These are phyloP conservation scores for Gymnoscelis rufifasciata DNA, from an alignment of 2,888 invertebrate species.

Conservation along the genomic window DNA sequence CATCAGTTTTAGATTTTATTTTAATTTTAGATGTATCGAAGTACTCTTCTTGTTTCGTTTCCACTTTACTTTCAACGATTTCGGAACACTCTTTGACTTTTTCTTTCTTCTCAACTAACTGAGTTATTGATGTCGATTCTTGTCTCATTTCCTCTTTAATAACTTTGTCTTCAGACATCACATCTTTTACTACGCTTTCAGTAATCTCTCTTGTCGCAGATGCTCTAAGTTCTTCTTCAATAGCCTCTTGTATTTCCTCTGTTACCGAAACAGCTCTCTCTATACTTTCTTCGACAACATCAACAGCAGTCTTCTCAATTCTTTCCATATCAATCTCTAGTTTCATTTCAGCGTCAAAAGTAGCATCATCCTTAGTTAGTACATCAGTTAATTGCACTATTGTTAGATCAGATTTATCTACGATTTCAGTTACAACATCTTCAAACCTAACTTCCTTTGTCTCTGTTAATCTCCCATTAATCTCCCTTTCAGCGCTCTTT, in stretches of 20 bases:
- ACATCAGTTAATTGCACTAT: slow-evolving; percentile 23
- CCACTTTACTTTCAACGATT: not conserved
- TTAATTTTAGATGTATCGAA: slow-evolving; percentile 4
- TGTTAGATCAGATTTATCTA: slow-evolving; percentile 16
- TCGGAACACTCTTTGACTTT: not conserved
- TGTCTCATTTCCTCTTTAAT: not conserved
- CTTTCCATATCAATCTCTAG: slow-evolving; percentile 46
- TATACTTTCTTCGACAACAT: slow-evolving; percentile 58
- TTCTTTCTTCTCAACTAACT: not conserved
- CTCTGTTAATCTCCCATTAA: slow-evolving; percentile 1
- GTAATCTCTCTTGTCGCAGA: slow-evolving; percentile 17
- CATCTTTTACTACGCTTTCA: not conserved
- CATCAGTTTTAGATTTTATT: slow-evolving; percentile 9
- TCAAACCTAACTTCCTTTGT: not conserved
- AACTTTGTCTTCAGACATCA: not conserved
- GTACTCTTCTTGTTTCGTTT: not conserved
- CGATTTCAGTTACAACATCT: slow-evolving; percentile 16
- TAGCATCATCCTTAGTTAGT: slow-evolving; percentile 27
- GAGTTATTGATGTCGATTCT: not conserved
- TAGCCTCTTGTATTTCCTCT: slow-evolving; percentile 55
- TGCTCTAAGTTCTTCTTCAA: slow-evolving; percentile 39
- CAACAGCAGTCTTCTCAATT: slow-evolving; percentile 55
- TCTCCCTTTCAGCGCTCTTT: slow-evolving; percentile 17
- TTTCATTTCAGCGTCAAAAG: slow-evolving; percentile 40
- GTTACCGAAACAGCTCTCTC: slow-evolving; percentile 55